Conservation (phyloP, 2,113 vertebrate species). For the Notechis scutatus region DNA sequence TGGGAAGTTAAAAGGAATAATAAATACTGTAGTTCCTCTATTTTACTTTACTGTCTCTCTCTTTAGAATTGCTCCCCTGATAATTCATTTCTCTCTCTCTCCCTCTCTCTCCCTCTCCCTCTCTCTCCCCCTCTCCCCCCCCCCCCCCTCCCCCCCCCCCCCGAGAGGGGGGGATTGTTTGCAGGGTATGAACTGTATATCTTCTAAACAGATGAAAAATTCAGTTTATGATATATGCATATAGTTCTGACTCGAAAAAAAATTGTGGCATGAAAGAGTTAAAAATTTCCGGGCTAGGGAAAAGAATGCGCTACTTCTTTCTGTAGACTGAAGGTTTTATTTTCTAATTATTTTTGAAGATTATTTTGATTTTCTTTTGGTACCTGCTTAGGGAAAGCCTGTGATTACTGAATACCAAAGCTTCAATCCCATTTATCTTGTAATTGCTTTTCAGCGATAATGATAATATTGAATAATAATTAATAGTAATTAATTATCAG, state of each 20-base stretch:
- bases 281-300: neutral
- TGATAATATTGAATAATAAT: neutral
- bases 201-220: neutral
- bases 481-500: neutral
- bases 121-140: no score
- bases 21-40: neutral
- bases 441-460: neutral
- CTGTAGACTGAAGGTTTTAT: neutral
- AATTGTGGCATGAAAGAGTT: neutral
- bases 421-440: neutral
- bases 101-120: neutral
- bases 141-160: no score
- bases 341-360: neutral
- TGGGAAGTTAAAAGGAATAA: neutral
- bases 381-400: neutral
- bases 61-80: neutral
- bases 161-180: neutral
- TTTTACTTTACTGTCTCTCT: neutral
- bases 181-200: neutral
- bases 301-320: neutral
- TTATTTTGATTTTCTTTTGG: neutral
- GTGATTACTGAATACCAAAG: neutral
- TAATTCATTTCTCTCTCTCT: neutral
- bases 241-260: neutral
- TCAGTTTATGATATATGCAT: neutral